phyloP scores from a whole-genome alignment of 2,113 vertebrate species.

The Perca flavescens region DNA sequence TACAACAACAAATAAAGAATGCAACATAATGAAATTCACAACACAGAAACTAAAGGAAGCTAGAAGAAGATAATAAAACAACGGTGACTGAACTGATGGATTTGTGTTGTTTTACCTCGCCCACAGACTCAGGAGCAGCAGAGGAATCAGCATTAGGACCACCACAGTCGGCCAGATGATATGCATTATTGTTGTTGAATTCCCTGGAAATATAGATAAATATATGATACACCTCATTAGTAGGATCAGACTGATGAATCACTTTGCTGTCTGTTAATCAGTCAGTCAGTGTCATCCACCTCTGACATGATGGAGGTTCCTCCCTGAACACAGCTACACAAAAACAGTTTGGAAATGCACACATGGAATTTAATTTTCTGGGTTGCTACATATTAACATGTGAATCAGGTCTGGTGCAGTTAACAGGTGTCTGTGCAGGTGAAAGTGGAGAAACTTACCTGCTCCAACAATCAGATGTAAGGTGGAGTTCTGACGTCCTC shows the following conservation, averaged over 20 bases:
- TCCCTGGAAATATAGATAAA: neutral
- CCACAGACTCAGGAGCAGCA: conserved; percentile 13
- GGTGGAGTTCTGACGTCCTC: too few species aligned
- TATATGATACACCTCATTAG: neutral
- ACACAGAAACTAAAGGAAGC: too few species aligned
- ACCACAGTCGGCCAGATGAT: neutral
- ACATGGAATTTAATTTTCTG: neutral
- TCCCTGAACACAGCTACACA: neutral
- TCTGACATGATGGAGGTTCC: neutral
- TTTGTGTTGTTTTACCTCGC: too few species aligned
- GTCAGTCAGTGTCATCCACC: neutral
- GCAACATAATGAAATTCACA: too few species aligned
- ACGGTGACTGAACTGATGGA: too few species aligned
- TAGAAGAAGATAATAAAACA: too few species aligned
- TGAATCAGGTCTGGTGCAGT: too few species aligned
- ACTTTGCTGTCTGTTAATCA: neutral
- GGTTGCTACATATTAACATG: neutral
- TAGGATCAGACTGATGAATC: neutral
- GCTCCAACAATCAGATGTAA: too few species aligned
- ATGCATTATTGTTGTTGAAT: neutral
- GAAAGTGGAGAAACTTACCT: too few species aligned
- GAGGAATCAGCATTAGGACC: neutral
- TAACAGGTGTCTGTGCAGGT: too few species aligned
- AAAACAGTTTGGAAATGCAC: neutral
- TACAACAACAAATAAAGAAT: too few species aligned